Base-by-base conservation (phyloP, 1,140 invertebrate genomes). In the Nephotettix cincticeps region DNA sequence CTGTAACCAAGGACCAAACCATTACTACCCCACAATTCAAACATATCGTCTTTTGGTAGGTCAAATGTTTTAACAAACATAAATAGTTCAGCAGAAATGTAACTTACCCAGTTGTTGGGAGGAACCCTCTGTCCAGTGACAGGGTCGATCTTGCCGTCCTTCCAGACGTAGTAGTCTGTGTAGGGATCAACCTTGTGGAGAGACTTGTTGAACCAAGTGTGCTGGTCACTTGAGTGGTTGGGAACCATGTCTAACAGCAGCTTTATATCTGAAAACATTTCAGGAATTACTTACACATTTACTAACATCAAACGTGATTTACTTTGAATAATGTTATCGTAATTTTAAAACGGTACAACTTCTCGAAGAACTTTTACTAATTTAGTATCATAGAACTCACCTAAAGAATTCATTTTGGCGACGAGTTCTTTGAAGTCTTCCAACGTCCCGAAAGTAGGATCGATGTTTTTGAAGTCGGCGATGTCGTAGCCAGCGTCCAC, bases 241-340 rank as follows among this genome's bases (percentile, higher is more conserved):
- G 93, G 93, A 17, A 95, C 89, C 76, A 95, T 89, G 78, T 96
- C 94, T 79, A 96, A 77, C n/a, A 96, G 83, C 0, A 96, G 78
- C 80, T 90, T 92, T 47, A 95, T 85, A 70, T 86, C 92, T 90
- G n/a, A n/a, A n/a, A n/a, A n/a, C n/a, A n/a, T n/a, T n/a, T n/a
- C n/a, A n/a, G n/a, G n/a, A n/a, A n/a, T n/a, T n/a, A n/a, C n/a
- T n/a, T n/a, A n/a, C n/a, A n/a, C n/a, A n/a, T n/a, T n/a, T n/a
- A n/a, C n/a, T n/a, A n/a, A n/a, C n/a, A n/a, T n/a, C n/a, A n/a
- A n/a, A n/a, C n/a, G n/a, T n/a, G n/a, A n/a, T n/a, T n/a, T n/a
- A n/a, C n/a, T n/a, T n/a, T n/a, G n/a, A n/a, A 29, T 4, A 27
- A 75, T 36, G 23, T 25, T 21, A 47, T 11, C 9, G 40, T n/a